Evolutionary conservation across 2,888 invertebrate genomes (phyloP), one percentile per base, ranked within the genome.

Genomic region (Dendrolimus pini): DNA sequence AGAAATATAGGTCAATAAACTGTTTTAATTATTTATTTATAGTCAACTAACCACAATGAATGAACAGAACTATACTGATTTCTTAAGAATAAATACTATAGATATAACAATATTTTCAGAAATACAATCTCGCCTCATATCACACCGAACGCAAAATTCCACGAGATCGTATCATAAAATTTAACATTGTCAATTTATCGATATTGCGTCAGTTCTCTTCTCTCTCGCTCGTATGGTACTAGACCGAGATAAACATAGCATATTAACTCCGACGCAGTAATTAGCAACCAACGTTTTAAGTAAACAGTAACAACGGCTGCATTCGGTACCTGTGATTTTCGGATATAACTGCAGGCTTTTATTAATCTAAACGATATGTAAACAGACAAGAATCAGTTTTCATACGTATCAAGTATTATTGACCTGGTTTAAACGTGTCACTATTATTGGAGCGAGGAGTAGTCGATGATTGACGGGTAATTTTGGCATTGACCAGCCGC

Each of bases 101-200:
- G 30, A 0, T 30, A 30, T 3, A 30, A 30, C 30, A 30, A 30
- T 30, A 6, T 30, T 30, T 30, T 60, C 14, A 47, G 59, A 60
- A 47, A 47, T 12, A 47, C 7, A 55, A 64, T 71, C 67, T 66
- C 66, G 65, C 71, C 65, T 64, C 65, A 62, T 64, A 72, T 73
- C 70, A 72, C 69, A 78, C 74, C 67, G 68, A 63, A 65, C 69
- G 62, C 66, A 66, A 59, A 41, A 41, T 62, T 62, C 59, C 57
- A 58, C 60, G 10, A 59, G 67, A 18, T 52, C 30, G 74, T 63
- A 69, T 86, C 87, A 81, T 87, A 78, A 86, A 88, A 83, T 75
- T 84, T 87, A 77, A 85, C 79, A 80, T 69, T 77, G 75, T 75
- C 74, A 71, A 75, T 82, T 82, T 79, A 79, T 78, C 70, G 78